Evolutionary conservation across 2,113 vertebrate genomes (phyloP).

Genomic region (Lophochroa leadbeateri): DNA sequence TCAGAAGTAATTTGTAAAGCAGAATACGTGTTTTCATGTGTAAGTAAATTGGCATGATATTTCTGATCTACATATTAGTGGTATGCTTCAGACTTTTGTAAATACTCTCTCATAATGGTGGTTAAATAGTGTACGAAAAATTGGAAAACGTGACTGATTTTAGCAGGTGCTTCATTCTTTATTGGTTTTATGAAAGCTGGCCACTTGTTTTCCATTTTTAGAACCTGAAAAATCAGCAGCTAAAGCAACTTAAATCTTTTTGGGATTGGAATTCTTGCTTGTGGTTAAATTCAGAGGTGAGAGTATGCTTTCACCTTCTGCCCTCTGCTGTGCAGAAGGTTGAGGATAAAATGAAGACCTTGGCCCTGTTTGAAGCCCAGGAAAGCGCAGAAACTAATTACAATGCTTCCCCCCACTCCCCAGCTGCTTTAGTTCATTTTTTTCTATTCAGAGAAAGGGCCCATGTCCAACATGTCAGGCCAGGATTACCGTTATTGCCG

Average conservation of each 20-base stretch:
- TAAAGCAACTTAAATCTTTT: not conserved
- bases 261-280: not conserved
- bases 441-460: not conserved
- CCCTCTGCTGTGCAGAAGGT: not conserved
- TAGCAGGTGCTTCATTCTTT: not conserved
- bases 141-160: not conserved
- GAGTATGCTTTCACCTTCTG: not conserved
- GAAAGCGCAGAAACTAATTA: not conserved
- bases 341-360: not conserved
- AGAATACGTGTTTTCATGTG: not conserved
- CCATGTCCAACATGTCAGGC: not conserved
- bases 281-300: not conserved
- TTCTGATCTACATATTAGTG: not conserved
- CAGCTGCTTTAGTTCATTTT: not conserved
- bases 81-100: not conserved
- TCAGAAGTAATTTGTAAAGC: constrained; percentile 44
- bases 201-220: not conserved
- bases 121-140: not conserved
- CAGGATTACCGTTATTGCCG: not conserved
- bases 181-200: not conserved
- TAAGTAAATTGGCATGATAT: constrained; percentile 7
- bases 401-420: not conserved
- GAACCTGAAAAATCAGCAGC: not conserved
- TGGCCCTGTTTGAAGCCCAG: not conserved
- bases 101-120: not conserved